These are phyloP conservation scores for Parascotia fuliginaria DNA, from an alignment of 2,888 invertebrate species.

Conservation along the genomic window DNA sequence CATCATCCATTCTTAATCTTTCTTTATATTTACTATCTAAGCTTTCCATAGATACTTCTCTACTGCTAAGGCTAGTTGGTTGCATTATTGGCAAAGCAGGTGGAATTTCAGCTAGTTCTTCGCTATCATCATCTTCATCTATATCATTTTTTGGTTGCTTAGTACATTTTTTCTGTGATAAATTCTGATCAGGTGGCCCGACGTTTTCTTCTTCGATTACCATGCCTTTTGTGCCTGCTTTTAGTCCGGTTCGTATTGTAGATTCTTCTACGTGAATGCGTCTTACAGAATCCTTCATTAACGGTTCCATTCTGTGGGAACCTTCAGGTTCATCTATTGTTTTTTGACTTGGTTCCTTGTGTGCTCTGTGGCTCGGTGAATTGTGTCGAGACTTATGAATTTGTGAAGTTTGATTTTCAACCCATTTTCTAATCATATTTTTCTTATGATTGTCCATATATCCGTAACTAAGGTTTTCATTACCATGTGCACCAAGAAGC, in stretches of 20 bases:
- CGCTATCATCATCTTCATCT: slow-evolving; percentile 92
- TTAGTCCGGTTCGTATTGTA: slow-evolving; percentile 87
- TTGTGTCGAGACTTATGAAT: slow-evolving; percentile 89
- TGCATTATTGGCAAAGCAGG: slow-evolving; percentile 92
- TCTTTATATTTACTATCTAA: slow-evolving; percentile 91
- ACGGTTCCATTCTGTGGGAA: slow-evolving; percentile 75
- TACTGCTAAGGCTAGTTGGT: slow-evolving; percentile 89
- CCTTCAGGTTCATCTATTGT: slow-evolving; percentile 59
- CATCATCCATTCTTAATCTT: slow-evolving; percentile 87
- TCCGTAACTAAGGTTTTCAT: slow-evolving; percentile 89
- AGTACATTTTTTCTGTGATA: slow-evolving; percentile 55
- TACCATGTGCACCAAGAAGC: slow-evolving; percentile 74
- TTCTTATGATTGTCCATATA: slow-evolving; percentile 97
- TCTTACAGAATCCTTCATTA: slow-evolving; percentile 82
- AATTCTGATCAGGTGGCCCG: slow-evolving; percentile 68
- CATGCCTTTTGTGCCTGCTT: slow-evolving; percentile 80
- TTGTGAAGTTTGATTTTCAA: slow-evolving; percentile 95
- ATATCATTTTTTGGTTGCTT: slow-evolving; percentile 78
- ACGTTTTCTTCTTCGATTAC: slow-evolving; percentile 81
- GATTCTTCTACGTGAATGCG: slow-evolving; percentile 86
- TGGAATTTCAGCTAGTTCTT: slow-evolving; percentile 92
- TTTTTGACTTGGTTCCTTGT: slow-evolving; percentile 63
- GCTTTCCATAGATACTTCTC: slow-evolving; percentile 94
- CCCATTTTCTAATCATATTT: slow-evolving; percentile 97
- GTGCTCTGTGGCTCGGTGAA: slow-evolving; percentile 77